phyloP scores from a whole-genome alignment of 2,888 invertebrate genomes.

The Muscina levida region DNA sequence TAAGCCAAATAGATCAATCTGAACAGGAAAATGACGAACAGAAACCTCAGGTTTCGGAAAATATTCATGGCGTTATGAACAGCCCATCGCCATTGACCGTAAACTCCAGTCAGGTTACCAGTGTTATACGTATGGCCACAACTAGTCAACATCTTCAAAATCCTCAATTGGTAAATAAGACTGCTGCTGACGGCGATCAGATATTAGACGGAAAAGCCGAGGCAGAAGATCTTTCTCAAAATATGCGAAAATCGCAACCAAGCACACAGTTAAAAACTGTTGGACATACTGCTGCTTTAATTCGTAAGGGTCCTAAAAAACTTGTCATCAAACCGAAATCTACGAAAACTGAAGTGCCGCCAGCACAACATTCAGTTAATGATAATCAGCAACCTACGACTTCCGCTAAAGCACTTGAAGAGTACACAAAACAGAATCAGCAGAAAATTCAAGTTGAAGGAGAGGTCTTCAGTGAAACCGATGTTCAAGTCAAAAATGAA shows the following conservation, averaged over 20 bases:
- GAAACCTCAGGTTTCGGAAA: conserved; percentile 55
- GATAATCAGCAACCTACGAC: conserved; percentile 65
- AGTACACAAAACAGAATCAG: conserved; percentile 24
- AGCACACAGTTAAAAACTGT: conserved; percentile 31
- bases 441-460: neutral
- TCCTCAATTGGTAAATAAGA: conserved; percentile 1
- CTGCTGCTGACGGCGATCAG: conserved; percentile 27
- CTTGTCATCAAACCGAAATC: conserved; percentile 79
- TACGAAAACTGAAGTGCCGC: conserved; percentile 66
- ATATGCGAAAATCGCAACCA: conserved; percentile 38
- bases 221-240: conserved; percentile 71
- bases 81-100: conserved; percentile 47
- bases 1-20: conserved; percentile 48
- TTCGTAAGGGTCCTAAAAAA: conserved; percentile 66
- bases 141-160: conserved; percentile 66
- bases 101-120: conserved; percentile 74
- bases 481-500: conserved; percentile 72
- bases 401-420: conserved; percentile 58
- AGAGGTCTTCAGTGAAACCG: conserved; percentile 50
- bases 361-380: neutral
- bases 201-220: conserved; percentile 16
- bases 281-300: conserved; percentile 69
- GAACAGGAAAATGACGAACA: conserved; percentile 49
- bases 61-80: conserved; percentile 16
- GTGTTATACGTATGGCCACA: conserved; percentile 79